Evolutionary conservation across 2,797 vertebrate species (phyloP), one percentile per base, ranked within the genome.

Genomic region (Channallabes apus): DNA sequence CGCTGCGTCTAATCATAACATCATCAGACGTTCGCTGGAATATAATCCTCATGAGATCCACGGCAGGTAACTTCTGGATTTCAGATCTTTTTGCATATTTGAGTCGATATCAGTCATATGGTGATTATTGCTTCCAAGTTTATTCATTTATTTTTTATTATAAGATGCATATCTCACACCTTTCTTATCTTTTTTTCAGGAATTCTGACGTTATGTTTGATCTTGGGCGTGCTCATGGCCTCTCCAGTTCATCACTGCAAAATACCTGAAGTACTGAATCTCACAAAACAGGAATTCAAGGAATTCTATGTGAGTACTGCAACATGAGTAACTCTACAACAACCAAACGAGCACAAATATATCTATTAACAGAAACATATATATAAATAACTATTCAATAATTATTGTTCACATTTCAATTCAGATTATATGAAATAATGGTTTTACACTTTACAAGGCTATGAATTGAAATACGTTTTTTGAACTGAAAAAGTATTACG

Each of bases 31-130:
- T 62, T 22, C 17, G 24, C 35, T 27, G 17, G 38, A 51, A 17
- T 80, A 20, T 65, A 20, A 51, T 59, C 78, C 46, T 81, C 20
- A 84, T 87, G 86, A 87, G 12, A 32, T 75, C 77, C 14, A n/a
- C 82, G 18, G 20, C 86, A 84, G 86, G 86, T 87, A 86, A 81
- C 18, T 18, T 32, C 4, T 59, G 54, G 29, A 73, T 29, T 58
- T 76, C 0, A 15, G n/a, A 56, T 56, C 41, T 51, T 51, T 73
- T 15, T 6, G 3, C 24, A 56, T 77, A 20, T 59, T 77, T 22
- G 75, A 54, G 29, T 56, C 18, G 7, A 8, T 27, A 54, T 75
- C 1, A 76, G 24, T 46, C 38, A 2, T 46, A 46, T 12, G 7
- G 11, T 8, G 46, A 73, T 54, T n/a, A 8, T 29, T 32, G 27